Base-by-base conservation (phyloP, 2,888 invertebrate genomes). In the Invenusta paracnida region DNA sequence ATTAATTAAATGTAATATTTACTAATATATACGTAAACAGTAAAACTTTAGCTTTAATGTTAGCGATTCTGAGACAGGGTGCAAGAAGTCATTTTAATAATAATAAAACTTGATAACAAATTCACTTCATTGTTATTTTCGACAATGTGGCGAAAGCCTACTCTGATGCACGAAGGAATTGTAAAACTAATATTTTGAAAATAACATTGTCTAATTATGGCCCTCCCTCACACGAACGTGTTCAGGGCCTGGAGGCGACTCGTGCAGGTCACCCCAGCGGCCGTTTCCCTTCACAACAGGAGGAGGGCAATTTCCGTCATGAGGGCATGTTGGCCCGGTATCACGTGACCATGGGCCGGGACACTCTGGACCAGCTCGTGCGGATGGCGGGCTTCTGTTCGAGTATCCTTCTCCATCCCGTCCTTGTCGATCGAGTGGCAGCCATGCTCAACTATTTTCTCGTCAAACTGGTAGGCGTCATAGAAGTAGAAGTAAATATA, bases 381-480 rank as follows among this genome's bases (percentile, higher is more conserved):
- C 1, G 86, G 87, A 28, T 88, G 88, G 86, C 92, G 96, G 93
- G 90, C 2, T 29, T 31, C 2, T 85, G 83, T 28, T 66, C 83
- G 29, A 94, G 92, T 81, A 95, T 97, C 81, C 97, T 97, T 92
- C 96, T 95, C 88, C 96, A 97, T 90, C 93, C 94, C 67, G 95
- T 96, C 2, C 94, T 98, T 93, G 96, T 96, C 0, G 96, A 97
- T 90, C 93, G 97, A 30, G 94, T 98, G 87, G 96, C 96, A 0
- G 94, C 95, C 11, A 98, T 98, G 97, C 93, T 98, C 86, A 98
- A 98, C 92, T 97, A 97, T 92, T 96, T 98, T 91, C 92, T 98
- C 30, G 92, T 95, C 82, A 94, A 96, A 91, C 92, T 98, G 87
- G 97, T 92, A 87, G 88, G 89, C 88, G 1, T 48, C 17, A 17